phyloP scores from a whole-genome alignment of 2,888 invertebrate genomes.

The Baccha elongata region DNA sequence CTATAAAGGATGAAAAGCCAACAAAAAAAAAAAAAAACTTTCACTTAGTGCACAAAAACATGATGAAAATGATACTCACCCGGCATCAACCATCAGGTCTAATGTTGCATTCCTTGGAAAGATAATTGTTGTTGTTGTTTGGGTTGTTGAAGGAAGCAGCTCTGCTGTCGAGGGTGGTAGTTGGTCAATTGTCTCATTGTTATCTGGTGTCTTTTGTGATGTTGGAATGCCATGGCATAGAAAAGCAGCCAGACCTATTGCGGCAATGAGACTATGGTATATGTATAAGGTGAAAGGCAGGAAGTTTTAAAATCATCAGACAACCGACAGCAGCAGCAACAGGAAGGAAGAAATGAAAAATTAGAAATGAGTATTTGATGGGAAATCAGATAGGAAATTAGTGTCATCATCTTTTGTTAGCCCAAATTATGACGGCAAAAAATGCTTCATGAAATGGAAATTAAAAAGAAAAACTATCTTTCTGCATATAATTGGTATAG shows the following conservation, averaged over 20 bases:
- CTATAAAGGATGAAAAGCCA: neutral
- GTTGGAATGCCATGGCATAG: constrained; percentile 64
- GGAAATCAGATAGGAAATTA: constrained; percentile 37
- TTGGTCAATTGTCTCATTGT: constrained; percentile 49
- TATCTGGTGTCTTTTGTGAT: constrained; percentile 59
- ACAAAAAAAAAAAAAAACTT: neutral
- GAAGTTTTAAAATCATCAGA: neutral
- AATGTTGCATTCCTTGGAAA: constrained; percentile 61
- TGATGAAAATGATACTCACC: constrained; percentile 36
- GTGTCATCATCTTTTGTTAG: constrained; percentile 37
- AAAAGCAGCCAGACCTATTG: constrained; percentile 58
- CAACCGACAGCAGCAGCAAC: constrained; percentile 26
- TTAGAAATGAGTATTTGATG: constrained; percentile 35
- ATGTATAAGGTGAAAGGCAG: neutral
- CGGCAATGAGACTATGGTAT: constrained; percentile 34
- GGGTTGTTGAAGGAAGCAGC: constrained; percentile 5
- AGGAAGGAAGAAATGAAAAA: constrained; percentile 50
- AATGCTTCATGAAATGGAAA: constrained; percentile 23
- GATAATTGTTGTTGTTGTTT: constrained; percentile 55
- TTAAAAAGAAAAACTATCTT: constrained; percentile 11
- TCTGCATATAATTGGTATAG: constrained; percentile 46
- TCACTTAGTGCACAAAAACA: neutral
- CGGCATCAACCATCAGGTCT: constrained; percentile 39
- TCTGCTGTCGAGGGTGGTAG: constrained; percentile 21
- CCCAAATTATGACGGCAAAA: neutral